These are phyloP conservation scores for Diarsia brunnea DNA, from an alignment of 2,888 invertebrate species.

Conservation along the genomic window DNA sequence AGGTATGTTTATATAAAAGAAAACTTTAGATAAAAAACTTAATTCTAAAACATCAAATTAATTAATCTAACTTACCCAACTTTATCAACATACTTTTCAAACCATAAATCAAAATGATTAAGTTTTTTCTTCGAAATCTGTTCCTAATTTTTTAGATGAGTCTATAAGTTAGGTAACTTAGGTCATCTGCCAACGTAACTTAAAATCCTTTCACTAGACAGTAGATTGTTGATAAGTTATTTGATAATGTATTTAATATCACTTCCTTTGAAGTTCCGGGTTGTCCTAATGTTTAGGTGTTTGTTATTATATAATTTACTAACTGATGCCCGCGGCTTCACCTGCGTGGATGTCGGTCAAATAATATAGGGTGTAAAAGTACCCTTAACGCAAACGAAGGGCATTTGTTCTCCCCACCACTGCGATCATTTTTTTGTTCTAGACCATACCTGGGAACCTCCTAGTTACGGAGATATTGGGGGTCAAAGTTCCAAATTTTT, in stretches of 20 bases:
- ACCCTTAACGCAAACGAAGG: no score
- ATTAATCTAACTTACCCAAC: background rate
- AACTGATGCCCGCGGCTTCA: no score
- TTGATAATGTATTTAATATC: background rate
- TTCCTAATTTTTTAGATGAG: constrained; percentile 15
- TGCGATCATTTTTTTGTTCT: no score
- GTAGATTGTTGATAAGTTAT: background rate
- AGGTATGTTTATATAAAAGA: background rate
- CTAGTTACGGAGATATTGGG: no score
- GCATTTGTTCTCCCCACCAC: no score
- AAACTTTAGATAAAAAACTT: background rate
- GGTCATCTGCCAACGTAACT: constrained; percentile 38
- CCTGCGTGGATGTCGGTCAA: no score
- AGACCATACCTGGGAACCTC: no score
- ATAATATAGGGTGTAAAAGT: no score
- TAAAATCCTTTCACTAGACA: constrained; percentile 47
- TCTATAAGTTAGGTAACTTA: constrained; percentile 34
- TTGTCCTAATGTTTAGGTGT: background rate
- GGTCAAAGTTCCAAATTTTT: no score
- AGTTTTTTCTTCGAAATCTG: background rate
- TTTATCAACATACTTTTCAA: background rate
- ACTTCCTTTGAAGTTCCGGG: constrained; percentile 30
- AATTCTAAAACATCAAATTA: background rate
- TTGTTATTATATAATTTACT: background rate
- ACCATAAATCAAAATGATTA: constrained; percentile 10